Evolutionary conservation across 2,888 invertebrate species (phyloP).

Genomic region (Alentia gelatinosa): DNA sequence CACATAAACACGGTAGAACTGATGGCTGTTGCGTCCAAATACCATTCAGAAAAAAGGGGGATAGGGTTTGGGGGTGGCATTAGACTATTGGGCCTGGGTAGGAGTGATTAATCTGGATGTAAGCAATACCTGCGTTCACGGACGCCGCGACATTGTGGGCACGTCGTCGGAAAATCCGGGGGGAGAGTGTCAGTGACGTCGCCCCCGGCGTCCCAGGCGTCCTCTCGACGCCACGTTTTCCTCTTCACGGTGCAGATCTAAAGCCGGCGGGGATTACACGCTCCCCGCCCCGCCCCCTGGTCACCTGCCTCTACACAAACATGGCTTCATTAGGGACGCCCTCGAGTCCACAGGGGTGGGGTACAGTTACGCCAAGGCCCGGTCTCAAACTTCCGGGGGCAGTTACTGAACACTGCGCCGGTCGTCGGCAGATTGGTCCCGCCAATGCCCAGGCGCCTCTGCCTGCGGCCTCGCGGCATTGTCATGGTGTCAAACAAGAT

Average conservation of each 20-base stretch:
- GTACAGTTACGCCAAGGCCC: not conserved
- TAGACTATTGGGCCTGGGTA: conserved; percentile 10
- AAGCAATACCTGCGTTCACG: conserved; percentile 10
- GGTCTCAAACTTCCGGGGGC: not conserved
- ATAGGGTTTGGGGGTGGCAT: not conserved
- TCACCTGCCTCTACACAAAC: not conserved
- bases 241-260: not conserved
- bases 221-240: not conserved
- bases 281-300: not conserved
- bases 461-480: not conserved
- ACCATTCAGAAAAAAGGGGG: not conserved
- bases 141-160: not conserved
- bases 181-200: not conserved
- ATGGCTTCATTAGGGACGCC: not conserved
- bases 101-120: conserved; percentile 42
- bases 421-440: not conserved
- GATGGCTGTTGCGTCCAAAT: not conserved
- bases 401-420: not conserved
- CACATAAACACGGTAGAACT: not conserved
- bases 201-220: not conserved
- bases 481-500: not conserved
- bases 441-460: not conserved
- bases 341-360: not conserved
- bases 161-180: not conserved
- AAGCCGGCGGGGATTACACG: not conserved